Conservation (phyloP, 2,888 invertebrate species). For the Miltochrista miniata region DNA sequence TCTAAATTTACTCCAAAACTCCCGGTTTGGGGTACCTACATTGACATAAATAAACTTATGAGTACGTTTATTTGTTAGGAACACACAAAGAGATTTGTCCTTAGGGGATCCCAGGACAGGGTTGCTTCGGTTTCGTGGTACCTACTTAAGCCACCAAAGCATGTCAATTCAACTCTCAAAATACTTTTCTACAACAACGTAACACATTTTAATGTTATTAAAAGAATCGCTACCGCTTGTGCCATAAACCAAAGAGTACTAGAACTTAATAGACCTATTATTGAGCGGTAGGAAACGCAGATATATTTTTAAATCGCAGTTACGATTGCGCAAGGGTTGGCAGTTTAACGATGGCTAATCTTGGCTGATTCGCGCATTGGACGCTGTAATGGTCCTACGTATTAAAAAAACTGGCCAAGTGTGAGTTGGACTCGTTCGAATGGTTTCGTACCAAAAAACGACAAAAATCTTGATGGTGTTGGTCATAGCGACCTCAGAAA, state of each 20-base stretch:
- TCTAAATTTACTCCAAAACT: no score
- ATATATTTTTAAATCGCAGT: conserved; percentile 43
- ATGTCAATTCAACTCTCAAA: neutral
- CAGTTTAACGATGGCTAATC: conserved; percentile 43
- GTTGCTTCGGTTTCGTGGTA: no score
- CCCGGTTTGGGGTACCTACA: no score
- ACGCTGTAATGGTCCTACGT: conserved; percentile 24
- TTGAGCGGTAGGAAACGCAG: conserved; percentile 43
- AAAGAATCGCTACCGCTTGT: conserved; percentile 4
- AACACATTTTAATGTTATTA: neutral
- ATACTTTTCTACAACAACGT: neutral
- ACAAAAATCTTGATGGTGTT: no score
- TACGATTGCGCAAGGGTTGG: conserved; percentile 43
- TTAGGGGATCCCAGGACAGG: no score
- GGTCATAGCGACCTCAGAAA: no score
- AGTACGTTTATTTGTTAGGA: no score
- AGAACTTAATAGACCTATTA: conserved; percentile 46
- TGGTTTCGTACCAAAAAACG: no score
- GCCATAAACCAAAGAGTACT: conserved; percentile 16
- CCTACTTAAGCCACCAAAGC: no score
- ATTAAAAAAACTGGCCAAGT: conserved; percentile 18
- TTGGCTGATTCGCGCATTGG: conserved; percentile 36
- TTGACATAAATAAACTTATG: no score
- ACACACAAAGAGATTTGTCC: no score
- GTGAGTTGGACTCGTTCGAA: no score